Percentiles rank a stretch among this genome's conserved stretches.
Conservation (phyloP, 2,888 invertebrate genomes). For the Trilocha varians region DNA sequence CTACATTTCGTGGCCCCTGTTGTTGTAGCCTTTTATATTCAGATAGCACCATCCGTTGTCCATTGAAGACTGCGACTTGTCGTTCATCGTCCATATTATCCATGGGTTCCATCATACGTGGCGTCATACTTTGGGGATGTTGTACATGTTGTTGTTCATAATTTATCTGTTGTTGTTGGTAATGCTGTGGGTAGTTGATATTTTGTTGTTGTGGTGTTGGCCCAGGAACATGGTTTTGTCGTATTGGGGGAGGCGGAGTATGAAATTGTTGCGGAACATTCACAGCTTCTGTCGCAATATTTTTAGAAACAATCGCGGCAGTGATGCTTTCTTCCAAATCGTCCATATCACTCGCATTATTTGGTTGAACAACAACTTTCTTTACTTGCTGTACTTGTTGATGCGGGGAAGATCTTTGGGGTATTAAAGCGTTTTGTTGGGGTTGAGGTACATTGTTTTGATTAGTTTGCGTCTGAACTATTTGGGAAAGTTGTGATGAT, state of each 20-base stretch:
- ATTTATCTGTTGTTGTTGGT: conserved; percentile 32
- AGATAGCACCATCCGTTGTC: conserved; percentile 58
- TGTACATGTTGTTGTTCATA: conserved; percentile 42
- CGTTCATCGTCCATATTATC: conserved; percentile 54
- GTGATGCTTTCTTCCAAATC: conserved; percentile 70
- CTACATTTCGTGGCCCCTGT: conserved; percentile 24
- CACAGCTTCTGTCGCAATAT: conserved; percentile 37
- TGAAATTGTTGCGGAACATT: conserved; percentile 41
- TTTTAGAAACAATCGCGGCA: conserved; percentile 62
- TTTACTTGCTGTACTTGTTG: conserved; percentile 42
- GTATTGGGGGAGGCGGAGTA: conserved; percentile 34
- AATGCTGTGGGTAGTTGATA: conserved; percentile 39
- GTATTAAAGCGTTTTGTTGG: conserved; percentile 36
- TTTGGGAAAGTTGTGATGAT: conserved; percentile 35
- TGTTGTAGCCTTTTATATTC: conserved; percentile 58
- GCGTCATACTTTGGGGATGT: conserved; percentile 39
- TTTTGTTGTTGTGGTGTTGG: conserved; percentile 27
- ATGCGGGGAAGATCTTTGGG: conserved; percentile 37
- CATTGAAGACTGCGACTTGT: conserved; percentile 50
- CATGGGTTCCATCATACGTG: conserved; percentile 42
- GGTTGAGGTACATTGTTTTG: conserved; percentile 47
- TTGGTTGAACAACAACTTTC: conserved; percentile 58
- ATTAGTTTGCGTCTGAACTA: conserved; percentile 31
- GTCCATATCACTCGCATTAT: conserved; percentile 64
- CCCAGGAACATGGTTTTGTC: conserved; percentile 27